A percentile compares a stretch with the other conserved stretches of the same genome.
Evolutionary conservation across 2,797 vertebrate genomes (phyloP).

Genomic region (Synaphobranchus kaupii): DNA sequence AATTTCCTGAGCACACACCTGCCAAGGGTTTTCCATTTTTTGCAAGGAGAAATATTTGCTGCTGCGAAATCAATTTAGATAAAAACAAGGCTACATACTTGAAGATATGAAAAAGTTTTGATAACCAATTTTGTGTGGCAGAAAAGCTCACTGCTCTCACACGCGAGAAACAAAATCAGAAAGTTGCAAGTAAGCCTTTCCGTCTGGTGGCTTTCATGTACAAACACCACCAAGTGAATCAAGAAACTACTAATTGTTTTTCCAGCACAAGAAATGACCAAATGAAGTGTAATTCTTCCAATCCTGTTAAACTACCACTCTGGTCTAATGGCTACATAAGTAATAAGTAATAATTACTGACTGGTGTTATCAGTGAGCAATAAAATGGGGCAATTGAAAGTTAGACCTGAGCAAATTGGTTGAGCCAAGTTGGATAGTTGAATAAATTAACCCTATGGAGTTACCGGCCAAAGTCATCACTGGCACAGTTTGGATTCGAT

Average conservation of each 20-base stretch:
- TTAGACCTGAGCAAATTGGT: background rate
- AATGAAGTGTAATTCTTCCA: background rate
- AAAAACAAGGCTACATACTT: background rate
- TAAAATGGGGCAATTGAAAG: background rate
- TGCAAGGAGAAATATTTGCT: background rate
- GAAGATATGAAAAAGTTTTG: background rate
- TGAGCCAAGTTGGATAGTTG: too few relatives aligned
- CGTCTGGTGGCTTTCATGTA: background rate
- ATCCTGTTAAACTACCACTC: background rate
- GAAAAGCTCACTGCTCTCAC: background rate
- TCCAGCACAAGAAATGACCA: background rate
- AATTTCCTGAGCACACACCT: background rate
- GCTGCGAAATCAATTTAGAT: background rate
- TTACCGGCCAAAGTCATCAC: too few relatives aligned
- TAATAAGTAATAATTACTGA: background rate
- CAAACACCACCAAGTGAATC: background rate
- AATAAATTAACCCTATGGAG: too few relatives aligned
- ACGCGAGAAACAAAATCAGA: background rate
- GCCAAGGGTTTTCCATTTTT: background rate
- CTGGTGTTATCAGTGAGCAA: background rate
- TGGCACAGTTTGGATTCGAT: too few relatives aligned
- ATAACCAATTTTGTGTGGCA: background rate
- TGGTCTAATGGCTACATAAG: background rate
- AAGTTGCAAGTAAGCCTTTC: background rate
- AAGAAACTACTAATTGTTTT: background rate